Evolutionary conservation across 2,113 vertebrate genomes (phyloP).

Genomic region (Sylvicapra grimmia): DNA sequence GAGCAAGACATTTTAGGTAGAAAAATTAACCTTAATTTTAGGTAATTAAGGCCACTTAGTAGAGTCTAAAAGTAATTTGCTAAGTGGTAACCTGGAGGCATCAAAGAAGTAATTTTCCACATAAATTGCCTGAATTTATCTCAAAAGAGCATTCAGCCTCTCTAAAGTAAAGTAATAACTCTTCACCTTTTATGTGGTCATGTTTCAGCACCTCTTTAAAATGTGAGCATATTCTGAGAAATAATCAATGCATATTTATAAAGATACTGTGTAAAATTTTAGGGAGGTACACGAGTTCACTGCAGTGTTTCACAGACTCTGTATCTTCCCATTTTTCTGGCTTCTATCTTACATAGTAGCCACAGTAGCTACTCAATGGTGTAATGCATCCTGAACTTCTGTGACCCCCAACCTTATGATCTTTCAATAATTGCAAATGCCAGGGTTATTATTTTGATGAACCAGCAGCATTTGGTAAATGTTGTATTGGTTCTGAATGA

Average conservation of each 20-base stretch:
- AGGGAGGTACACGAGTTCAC: not conserved
- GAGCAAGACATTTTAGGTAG: not conserved
- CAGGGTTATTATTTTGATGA: not conserved
- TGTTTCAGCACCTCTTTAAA: not conserved
- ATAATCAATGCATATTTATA: not conserved
- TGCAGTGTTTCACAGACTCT: not conserved
- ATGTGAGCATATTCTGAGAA: not conserved
- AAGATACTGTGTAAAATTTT: not conserved
- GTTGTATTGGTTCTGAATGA: not conserved
- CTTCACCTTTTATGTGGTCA: not conserved
- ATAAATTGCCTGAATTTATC: not conserved
- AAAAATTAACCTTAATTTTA: conserved; percentile 3
- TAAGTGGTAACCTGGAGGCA: conserved; percentile 5
- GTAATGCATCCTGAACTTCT: not conserved
- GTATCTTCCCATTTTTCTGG: not conserved
- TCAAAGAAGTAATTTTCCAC: conserved; percentile 25
- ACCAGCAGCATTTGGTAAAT: not conserved
- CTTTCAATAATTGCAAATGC: not conserved
- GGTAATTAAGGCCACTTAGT: not conserved
- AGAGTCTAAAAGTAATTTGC: conserved; percentile 17
- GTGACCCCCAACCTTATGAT: not conserved
- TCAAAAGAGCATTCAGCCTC: not conserved
- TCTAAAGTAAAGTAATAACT: not conserved
- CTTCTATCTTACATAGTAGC: not conserved
- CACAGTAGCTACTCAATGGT: not conserved